Conservation (phyloP, 2,113 vertebrate species). For the Formicarius rufipectus region DNA sequence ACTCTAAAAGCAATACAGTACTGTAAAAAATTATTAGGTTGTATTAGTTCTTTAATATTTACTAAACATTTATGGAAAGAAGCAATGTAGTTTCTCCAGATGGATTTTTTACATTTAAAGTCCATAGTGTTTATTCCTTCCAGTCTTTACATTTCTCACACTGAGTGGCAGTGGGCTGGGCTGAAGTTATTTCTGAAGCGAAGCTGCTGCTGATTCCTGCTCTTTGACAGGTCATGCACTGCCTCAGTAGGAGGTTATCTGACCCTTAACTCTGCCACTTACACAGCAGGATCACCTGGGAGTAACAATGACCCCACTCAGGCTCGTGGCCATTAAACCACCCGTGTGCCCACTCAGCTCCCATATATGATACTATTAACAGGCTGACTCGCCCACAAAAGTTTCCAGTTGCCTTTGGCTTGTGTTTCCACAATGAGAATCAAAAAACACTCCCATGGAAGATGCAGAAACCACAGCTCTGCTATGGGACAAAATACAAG, state of each 20-base stretch:
- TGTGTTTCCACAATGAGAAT: not conserved
- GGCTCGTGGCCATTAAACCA: not conserved
- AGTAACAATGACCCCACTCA: not conserved
- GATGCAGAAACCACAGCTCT: not conserved
- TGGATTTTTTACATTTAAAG: not conserved
- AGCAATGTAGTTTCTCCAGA: not conserved
- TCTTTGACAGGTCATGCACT: not conserved
- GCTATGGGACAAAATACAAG: not conserved
- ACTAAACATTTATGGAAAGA: not conserved
- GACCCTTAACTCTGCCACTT: fast-evolving
- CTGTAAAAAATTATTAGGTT: not conserved
- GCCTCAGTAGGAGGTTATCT: not conserved
- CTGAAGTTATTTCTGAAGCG: not conserved
- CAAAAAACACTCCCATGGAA: not conserved
- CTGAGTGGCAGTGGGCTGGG: not conserved
- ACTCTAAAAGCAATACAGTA: not conserved
- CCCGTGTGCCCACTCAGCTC: not conserved
- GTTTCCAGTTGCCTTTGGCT: slow-evolving; percentile 41
- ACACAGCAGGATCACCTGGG: not conserved
- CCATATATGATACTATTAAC: fast-evolving
- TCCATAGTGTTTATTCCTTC: not conserved
- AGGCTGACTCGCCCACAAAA: not conserved
- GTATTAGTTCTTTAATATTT: not conserved
- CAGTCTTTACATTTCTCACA: not conserved
- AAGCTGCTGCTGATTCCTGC: not conserved